These are phyloP conservation scores for Leptosomus discolor DNA, from an alignment of 2,113 vertebrate genomes.

Conservation along the genomic window DNA sequence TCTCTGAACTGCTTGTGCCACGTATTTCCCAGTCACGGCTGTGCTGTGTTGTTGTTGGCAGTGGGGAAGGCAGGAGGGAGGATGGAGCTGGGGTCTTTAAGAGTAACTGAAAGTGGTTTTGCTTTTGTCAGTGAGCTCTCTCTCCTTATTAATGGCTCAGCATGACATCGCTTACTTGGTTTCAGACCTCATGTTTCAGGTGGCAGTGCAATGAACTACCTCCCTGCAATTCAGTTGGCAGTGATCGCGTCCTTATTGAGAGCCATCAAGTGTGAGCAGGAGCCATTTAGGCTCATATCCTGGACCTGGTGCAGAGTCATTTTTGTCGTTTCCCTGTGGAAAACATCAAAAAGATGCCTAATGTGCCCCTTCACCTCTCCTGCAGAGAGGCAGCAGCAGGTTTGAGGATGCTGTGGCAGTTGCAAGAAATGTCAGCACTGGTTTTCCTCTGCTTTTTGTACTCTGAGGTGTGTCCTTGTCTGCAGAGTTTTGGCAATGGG, in stretches of 20 bases:
- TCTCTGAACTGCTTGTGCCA: neutral
- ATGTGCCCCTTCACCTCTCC: too few relatives aligned
- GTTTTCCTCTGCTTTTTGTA: neutral
- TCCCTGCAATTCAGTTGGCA: neutral
- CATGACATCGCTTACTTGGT: neutral
- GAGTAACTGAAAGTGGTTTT: neutral
- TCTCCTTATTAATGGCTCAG: neutral
- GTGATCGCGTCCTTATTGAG: neutral
- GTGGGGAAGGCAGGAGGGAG: neutral
- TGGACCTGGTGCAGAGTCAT: fast-evolving
- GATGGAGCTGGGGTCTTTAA: neutral
- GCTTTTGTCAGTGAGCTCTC: neutral
- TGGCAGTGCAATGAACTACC: neutral
- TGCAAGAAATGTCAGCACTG: neutral
- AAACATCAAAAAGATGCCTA: neutral
- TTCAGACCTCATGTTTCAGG: neutral
- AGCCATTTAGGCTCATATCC: neutral
- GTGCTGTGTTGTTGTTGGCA: neutral
- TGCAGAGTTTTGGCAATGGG: neutral
- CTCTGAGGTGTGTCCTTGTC: neutral
- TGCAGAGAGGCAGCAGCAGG: neutral
- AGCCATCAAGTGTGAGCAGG: neutral
- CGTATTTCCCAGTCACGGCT: fast-evolving
- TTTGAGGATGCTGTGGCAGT: neutral
- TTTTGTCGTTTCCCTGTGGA: neutral